Evolutionary conservation across 2,797 vertebrate genomes (phyloP).

Genomic region (Dendrocincla tyrannina): DNA sequence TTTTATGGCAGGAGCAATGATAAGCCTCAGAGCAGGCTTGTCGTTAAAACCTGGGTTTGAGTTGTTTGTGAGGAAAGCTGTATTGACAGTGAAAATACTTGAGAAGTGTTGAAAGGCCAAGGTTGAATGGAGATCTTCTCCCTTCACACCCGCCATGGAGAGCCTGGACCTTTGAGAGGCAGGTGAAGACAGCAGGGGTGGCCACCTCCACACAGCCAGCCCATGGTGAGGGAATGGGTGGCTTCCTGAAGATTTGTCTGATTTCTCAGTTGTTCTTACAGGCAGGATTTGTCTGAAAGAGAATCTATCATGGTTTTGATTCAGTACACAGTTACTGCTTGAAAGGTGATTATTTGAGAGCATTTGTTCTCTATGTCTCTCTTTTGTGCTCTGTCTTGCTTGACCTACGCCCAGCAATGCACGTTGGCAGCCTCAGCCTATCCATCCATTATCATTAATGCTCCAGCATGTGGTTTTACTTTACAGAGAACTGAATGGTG

Average conservation of each 20-base stretch:
- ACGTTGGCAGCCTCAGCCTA: not conserved
- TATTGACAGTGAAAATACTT: not conserved
- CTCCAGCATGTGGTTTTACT: constrained; percentile 30
- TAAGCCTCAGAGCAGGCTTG: not conserved
- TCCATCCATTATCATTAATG: not conserved
- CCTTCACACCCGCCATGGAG: not conserved
- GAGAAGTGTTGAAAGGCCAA: not conserved
- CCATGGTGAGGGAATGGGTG: fast-evolving
- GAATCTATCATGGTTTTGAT: not conserved
- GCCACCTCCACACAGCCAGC: fast-evolving
- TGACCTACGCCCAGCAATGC: not conserved
- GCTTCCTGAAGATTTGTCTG: not conserved
- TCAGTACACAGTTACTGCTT: not conserved
- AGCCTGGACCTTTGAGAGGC: not conserved
- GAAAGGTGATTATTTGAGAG: not conserved
- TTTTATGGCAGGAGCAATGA: not conserved
- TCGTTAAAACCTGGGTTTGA: not conserved
- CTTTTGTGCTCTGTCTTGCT: constrained; percentile 5
- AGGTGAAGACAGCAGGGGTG: not conserved
- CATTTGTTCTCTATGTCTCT: not conserved
- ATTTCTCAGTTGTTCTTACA: not conserved
- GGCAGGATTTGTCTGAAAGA: not conserved
- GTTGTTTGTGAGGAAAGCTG: not conserved
- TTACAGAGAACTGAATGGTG: not conserved
- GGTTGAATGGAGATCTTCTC: not conserved